Base-by-base conservation (phyloP, 2,888 invertebrate genomes). In the Catocala nupta region DNA sequence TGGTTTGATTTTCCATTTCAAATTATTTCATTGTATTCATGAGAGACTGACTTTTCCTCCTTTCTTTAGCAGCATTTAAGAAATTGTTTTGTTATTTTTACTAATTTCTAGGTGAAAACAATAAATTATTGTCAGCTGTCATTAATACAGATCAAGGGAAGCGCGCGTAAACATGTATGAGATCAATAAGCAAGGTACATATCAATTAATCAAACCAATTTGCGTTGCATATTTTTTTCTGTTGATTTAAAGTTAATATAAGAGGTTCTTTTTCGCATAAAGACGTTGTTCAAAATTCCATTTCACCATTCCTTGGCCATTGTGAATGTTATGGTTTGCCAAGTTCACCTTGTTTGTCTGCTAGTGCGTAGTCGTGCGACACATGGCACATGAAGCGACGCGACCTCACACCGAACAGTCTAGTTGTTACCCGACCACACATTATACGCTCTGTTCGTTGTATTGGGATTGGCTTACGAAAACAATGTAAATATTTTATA, bases 221-320 rank as follows among this genome's bases (percentile, higher is more conserved):
- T 87, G 74, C 77, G 80, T 88, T 84, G 82, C 81, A 79, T 77
- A 77, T 70, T 71, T 77, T 72, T 9, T 25, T 25, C 71, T 77
- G 78, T 77, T 76, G 56, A 72, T 72, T 82, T 71, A 75, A 72
- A 72, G 71, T 82, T 71, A 75, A 72, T 73, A 74, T 82, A 76
- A 84, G 92, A 91, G 92, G 92, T 92, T 92, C 92, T 92, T 91
- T 92, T 92, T 90, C 87, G 91, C 92, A 90, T 89, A 84, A 73
- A 81, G 71, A 88, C 88, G 86, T 91, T 91, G 90, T 92, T 92
- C 91, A 90, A 90, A 91, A 90, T 92, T 91, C 90, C 89, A 81
- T 81, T 82, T 82, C 73, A 72, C 68, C 70, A 73, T 82, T 78
- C 75, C 70, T 72, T 64, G 74, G 69, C 67, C 68, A 66, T 72